Conservation (phyloP, 2,113 vertebrate genomes). For the Colius striatus region DNA sequence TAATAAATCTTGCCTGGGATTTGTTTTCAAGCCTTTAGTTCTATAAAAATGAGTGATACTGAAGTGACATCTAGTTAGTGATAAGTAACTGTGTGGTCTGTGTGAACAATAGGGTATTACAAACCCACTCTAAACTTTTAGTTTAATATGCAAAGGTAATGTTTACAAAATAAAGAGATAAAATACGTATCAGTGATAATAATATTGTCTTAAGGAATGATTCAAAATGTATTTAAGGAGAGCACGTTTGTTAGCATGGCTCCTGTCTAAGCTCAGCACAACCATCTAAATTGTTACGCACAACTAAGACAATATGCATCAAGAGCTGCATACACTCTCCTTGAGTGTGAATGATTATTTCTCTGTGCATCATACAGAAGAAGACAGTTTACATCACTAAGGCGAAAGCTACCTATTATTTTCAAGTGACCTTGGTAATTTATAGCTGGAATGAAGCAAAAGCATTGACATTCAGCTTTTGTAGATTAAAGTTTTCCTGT, state of each 20-base stretch:
- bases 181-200: neutral
- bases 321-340: neutral
- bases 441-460: neutral
- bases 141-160: neutral
- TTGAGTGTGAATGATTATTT: neutral
- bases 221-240: neutral
- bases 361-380: neutral
- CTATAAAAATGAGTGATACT: neutral
- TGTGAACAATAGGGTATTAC: neutral
- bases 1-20: neutral
- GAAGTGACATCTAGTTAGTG: neutral
- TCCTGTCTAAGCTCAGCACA: neutral
- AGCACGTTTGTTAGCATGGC: neutral
- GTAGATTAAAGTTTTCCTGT: neutral
- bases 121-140: neutral
- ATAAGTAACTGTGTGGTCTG: neutral
- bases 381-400: neutral
- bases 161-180: neutral
- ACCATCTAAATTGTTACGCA: neutral
- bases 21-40: conserved; percentile 18
- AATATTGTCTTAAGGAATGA: neutral
- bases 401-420: neutral
- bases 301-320: neutral
- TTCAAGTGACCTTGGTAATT: neutral
- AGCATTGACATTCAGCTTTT: neutral